A percentile compares a stretch with the other conserved stretches of the same genome.
These are phyloP conservation scores for Eilema griseolum DNA, from an alignment of 2,888 invertebrate species.

Conservation along the genomic window DNA sequence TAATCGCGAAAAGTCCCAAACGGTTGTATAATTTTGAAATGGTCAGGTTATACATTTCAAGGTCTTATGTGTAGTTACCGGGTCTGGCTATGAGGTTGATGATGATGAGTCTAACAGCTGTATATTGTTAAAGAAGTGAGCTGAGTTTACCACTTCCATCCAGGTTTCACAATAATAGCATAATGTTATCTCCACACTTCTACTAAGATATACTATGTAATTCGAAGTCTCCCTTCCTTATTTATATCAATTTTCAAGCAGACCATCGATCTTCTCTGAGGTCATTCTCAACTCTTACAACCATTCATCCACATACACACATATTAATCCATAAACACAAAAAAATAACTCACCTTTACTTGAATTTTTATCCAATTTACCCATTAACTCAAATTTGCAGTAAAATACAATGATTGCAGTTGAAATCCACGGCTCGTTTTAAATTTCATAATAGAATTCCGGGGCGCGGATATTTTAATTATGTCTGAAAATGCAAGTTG, in stretches of 20 bases:
- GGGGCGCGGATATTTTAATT: conserved; percentile 67
- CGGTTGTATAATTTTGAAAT: too few relatives aligned
- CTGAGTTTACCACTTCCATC: too few relatives aligned
- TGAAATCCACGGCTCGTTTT: conserved; percentile 50
- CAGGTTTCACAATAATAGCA: too few relatives aligned
- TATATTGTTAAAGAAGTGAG: too few relatives aligned
- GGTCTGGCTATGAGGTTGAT: background rate
- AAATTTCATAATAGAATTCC: conserved; percentile 66
- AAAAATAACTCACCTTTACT: background rate
- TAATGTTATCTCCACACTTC: too few relatives aligned
- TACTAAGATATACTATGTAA: too few relatives aligned
- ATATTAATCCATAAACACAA: background rate
- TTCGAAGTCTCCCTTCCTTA: too few relatives aligned
- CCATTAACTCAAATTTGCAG: conserved; percentile 11
- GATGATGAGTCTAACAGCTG: too few relatives aligned
- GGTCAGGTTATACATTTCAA: background rate
- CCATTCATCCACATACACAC: background rate
- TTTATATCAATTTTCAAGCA: too few relatives aligned
- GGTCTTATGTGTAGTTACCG: background rate
- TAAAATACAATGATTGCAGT: conserved; percentile 40
- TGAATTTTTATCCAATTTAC: conserved; percentile 3
- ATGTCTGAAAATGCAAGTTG: conserved; percentile 66
- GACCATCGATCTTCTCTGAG: background rate
- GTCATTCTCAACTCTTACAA: background rate
- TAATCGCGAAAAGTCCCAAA: too few relatives aligned